phyloP scores from a whole-genome alignment of 2,113 vertebrate genomes.

The cattle (Bos taurus) region ARS-UCD2.0 NC_037328.1:26297001-26297500 shows the following conservation, averaged over 20 bases:
- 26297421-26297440: background rate
- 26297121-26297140: accelerated
- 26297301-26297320: background rate
- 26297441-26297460: background rate
- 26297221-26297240: background rate
- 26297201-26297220: background rate
- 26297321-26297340: background rate
- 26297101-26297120: background rate
- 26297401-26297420: background rate
- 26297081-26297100: background rate
- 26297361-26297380: background rate
- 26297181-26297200: background rate
- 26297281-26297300: background rate
- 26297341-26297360: background rate
- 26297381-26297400: background rate
- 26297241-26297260: background rate
- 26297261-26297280: background rate
- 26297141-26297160: background rate
- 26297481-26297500: background rate
- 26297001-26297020: background rate
- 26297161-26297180: background rate
- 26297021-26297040: background rate
- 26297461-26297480: background rate
- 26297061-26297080: background rate
- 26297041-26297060: background rate